Evolutionary conservation across 1,140 invertebrate species (phyloP).

Genomic region (Zaprionus ghesquierei): DNA sequence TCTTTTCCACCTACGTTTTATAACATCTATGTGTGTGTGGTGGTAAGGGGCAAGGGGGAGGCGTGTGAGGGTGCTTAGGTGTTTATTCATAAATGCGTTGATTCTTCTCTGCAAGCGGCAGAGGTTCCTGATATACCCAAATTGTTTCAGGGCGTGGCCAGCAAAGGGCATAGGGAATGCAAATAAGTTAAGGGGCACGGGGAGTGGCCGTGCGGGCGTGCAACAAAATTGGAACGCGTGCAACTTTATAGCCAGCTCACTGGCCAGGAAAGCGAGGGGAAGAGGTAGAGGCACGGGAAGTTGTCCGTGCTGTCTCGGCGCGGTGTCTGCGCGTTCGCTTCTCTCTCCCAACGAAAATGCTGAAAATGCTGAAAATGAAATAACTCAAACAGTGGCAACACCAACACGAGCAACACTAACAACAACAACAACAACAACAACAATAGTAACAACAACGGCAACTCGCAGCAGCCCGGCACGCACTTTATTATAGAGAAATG

Average conservation of each 20-base stretch:
- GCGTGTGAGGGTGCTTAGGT: neutral
- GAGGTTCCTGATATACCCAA: slow-evolving; percentile 2
- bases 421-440: slow-evolving; percentile 37
- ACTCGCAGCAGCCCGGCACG: slow-evolving; percentile 18
- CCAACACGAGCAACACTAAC: slow-evolving; percentile 21
- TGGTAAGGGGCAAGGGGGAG: too few relatives aligned
- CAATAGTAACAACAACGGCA: neutral
- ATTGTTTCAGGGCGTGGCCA: neutral
- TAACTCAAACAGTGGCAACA: slow-evolving; percentile 59
- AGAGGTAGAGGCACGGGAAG: neutral
- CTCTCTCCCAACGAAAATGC: slow-evolving; percentile 21
- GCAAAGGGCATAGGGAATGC: slow-evolving; percentile 32
- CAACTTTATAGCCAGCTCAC: slow-evolving; percentile 46
- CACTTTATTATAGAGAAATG: slow-evolving; percentile 74
- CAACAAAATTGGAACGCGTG: slow-evolving; percentile 47
- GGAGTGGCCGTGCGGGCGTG: slow-evolving; percentile 4
- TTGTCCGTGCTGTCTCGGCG: neutral
- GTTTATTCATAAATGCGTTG: neutral
- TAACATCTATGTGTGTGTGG: neutral
- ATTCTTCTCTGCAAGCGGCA: neutral
- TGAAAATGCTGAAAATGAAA: slow-evolving; percentile 55
- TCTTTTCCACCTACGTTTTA: neutral
- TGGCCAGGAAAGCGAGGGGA: neutral
- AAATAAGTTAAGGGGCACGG: slow-evolving; percentile 28
- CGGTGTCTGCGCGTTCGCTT: neutral